Base-by-base conservation (phyloP, 1,140 invertebrate species). In the Leptoteleia sp. region DNA sequence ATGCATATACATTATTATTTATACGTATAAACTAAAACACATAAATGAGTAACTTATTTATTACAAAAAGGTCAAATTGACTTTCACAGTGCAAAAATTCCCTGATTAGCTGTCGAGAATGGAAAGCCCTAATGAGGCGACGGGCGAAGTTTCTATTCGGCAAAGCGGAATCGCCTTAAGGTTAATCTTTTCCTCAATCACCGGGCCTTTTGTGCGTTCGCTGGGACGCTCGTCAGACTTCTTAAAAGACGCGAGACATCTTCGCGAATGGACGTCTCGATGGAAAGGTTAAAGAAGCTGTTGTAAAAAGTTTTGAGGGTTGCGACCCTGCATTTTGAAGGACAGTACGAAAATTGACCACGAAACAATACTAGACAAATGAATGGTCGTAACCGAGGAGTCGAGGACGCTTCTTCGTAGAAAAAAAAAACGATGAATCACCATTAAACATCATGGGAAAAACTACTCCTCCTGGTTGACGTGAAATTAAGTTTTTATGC, bases 111-210 rank as follows among this genome's bases (percentile, higher is more conserved):
- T 37, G 0, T 15, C 1, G 16, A 31, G 22, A 52, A 57, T 64
- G 19, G 11, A 42, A 38, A 25, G 16, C 12, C 47, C 59, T 82
- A 82, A 84, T 47, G 81, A 84, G 65, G 42, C 38, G 55, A 52
- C 43, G 19, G 50, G 40, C 76, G 72, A 78, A 78, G 40, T 47
- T 33, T 50, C 37, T 35, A 54, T 65, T 62, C 42, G 31, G 45
- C 33, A 75, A 57, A 79, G 79, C 37, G 19, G 45, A 79, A 68
- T 55, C 45, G 64, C 45, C 64, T 72, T 76, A 73, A 75, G 42
- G 43, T 68, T 79, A 81, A 82, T 83, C 79, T 71, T 75, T 83
- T 79, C 67, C 79, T 83, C 82, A 82, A 83, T 82, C 77, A 81
- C 27, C 61, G 27, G 13, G 47, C 61, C 64, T 79, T n/a, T 82